phyloP scores from a whole-genome alignment of 2,888 invertebrate genomes.

The Machimus rusticus region DNA sequence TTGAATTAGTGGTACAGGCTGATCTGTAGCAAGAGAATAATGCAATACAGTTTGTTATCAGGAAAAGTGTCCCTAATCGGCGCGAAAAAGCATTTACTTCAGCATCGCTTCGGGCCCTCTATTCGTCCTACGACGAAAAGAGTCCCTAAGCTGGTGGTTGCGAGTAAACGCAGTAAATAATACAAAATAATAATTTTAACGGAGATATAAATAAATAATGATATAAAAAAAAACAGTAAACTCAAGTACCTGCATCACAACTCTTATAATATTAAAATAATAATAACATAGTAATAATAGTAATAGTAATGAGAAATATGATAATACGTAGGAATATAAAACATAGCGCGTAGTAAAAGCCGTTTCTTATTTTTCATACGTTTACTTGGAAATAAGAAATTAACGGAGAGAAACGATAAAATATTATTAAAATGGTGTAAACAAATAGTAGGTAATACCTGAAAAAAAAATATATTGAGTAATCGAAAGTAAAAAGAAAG shows the following conservation, averaged over 20 bases:
- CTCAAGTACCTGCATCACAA: constrained; percentile 62
- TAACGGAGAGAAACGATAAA: not conserved
- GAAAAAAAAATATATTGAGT: not conserved
- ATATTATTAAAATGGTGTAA: constrained; percentile 29
- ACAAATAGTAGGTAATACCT: constrained; percentile 19
- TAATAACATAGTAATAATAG: constrained; percentile 40
- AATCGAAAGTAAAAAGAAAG: not conserved
- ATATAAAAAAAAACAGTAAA: constrained; percentile 56
- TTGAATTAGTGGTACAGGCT: constrained; percentile 41
- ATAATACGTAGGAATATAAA: constrained; percentile 30
- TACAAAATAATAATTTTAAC: not conserved
- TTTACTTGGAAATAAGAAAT: constrained; percentile 31
- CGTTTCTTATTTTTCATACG: constrained; percentile 41
- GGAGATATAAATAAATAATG: constrained; percentile 33
- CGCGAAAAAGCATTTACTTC: not conserved
- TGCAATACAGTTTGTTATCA: constrained; percentile 13
- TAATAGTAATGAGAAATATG: not conserved
- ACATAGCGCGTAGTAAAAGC: constrained; percentile 30
- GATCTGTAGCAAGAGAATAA: constrained; percentile 10
- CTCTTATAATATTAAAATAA: constrained; percentile 51
- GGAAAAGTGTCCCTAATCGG: not conserved
- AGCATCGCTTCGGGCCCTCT: not conserved
- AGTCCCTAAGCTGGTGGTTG: not conserved
- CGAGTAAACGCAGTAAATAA: not conserved
- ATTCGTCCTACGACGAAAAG: not conserved